These are phyloP conservation scores for Pristionchus fissidentatus DNA, from an alignment of 2,888 invertebrate species.

Conservation along the genomic window DNA sequence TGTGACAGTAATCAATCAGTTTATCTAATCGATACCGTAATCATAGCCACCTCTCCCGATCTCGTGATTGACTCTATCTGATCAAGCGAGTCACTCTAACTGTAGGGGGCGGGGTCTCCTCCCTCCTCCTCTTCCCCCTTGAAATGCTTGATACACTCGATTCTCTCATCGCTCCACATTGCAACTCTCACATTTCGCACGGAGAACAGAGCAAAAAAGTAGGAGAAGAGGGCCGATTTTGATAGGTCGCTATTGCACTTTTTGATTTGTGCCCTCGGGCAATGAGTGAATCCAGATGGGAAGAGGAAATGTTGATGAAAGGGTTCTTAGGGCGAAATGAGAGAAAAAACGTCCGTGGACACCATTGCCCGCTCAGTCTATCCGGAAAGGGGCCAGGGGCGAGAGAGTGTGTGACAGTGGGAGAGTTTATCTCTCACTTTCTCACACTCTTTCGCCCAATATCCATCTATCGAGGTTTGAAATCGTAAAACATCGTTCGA, in stretches of 20 bases:
- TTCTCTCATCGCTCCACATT: constrained; percentile 13
- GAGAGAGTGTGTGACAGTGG: background rate
- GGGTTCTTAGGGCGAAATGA: too few species aligned
- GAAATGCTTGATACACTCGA: background rate
- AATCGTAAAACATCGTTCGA: too few species aligned
- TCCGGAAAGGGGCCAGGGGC: background rate
- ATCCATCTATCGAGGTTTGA: too few species aligned
- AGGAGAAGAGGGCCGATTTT: background rate
- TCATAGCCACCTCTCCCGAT: background rate
- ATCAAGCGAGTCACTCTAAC: background rate
- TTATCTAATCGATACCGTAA: too few species aligned
- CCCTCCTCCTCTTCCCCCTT: background rate
- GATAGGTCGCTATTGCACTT: constrained; percentile 23
- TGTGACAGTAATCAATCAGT: too few species aligned
- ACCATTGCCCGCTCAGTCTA: too few species aligned
- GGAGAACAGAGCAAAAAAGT: background rate
- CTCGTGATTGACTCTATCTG: constrained; percentile 28
- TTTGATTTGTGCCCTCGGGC: background rate
- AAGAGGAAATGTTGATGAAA: background rate
- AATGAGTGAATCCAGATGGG: constrained; percentile 12
- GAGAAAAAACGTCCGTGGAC: too few species aligned
- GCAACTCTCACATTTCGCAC: background rate
- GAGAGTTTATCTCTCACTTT: too few species aligned
- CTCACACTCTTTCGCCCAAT: too few species aligned
- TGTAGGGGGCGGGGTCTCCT: background rate